Evolutionary conservation across 2,888 invertebrate genomes (phyloP).

Genomic region (Amitus sp.): DNA sequence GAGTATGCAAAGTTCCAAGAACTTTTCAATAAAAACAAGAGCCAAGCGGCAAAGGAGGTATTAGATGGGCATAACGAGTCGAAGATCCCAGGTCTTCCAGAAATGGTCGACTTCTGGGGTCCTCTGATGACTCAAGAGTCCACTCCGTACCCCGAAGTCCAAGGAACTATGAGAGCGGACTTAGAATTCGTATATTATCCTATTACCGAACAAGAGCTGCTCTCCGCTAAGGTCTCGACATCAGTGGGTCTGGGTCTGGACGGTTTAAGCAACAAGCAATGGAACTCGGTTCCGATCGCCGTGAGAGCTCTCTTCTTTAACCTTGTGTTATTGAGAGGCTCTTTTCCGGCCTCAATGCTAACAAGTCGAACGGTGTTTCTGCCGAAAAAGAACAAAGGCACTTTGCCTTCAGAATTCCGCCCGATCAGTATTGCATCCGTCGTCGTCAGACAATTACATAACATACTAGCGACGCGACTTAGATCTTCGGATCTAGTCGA

Average conservation of each 20-base stretch:
- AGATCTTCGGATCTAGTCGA: slow-evolving; percentile 7
- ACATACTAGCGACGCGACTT: slow-evolving; percentile 27
- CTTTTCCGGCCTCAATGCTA: slow-evolving; percentile 48
- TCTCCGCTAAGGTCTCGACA: neutral
- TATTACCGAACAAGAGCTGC: neutral
- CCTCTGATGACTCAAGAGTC: slow-evolving; percentile 14
- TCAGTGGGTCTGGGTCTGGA: slow-evolving; percentile 41
- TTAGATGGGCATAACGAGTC: slow-evolving; percentile 21
- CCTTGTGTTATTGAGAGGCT: slow-evolving; percentile 20
- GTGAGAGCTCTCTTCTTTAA: slow-evolving; percentile 11
- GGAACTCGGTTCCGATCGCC: slow-evolving; percentile 30
- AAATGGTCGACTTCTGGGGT: slow-evolving; percentile 20
- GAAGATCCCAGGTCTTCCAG: slow-evolving; percentile 1
- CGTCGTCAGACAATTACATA: slow-evolving; percentile 23
- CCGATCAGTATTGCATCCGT: slow-evolving; percentile 41
- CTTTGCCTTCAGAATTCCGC: slow-evolving; percentile 33
- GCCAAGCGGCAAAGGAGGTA: slow-evolving; percentile 17
- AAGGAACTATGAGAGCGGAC: neutral
- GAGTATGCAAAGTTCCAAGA: slow-evolving; percentile 56
- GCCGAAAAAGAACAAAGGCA: slow-evolving; percentile 33
- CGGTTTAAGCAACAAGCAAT: slow-evolving; percentile 38
- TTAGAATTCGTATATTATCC: neutral
- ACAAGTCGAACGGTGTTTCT: slow-evolving; percentile 20
- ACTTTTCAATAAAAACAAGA: slow-evolving; percentile 17
- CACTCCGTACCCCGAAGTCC: neutral